Conservation (phyloP, 2,888 invertebrate genomes). For the Drosophila atroscutellata region DNA sequence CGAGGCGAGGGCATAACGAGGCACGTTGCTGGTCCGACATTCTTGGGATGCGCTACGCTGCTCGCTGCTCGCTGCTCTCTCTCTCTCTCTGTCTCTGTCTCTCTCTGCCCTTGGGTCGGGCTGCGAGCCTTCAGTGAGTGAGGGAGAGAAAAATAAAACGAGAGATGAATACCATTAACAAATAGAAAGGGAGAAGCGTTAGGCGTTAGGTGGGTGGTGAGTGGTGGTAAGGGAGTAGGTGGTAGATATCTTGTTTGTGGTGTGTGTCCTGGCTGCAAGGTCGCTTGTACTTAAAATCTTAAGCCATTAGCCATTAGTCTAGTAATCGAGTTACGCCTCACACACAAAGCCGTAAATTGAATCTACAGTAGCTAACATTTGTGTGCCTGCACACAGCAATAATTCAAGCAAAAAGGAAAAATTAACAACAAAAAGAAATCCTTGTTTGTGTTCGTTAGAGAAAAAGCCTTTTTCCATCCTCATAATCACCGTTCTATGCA, state of each 20-base stretch:
- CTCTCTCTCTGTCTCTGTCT: not conserved
- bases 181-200: not conserved
- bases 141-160: not conserved
- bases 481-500: not conserved
- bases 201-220: not conserved
- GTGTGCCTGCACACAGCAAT: not conserved
- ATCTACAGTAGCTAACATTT: slow-evolving; percentile 14
- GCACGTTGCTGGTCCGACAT: slow-evolving; percentile 90
- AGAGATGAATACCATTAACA: slow-evolving; percentile 22
- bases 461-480: not conserved
- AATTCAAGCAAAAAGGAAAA: slow-evolving; percentile 6
- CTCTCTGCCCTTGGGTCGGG: slow-evolving; percentile 26
- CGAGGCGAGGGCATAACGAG: slow-evolving; percentile 93
- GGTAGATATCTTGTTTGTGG: not conserved
- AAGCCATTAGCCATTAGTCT: slow-evolving; percentile 24
- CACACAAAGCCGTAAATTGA: slow-evolving; percentile 32
- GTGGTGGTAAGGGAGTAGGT: not conserved
- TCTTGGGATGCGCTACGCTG: slow-evolving; percentile 16
- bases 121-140: slow-evolving; percentile 25
- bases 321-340: slow-evolving; percentile 41
- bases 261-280: slow-evolving; percentile 8
- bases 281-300: slow-evolving; percentile 2
- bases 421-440: not conserved
- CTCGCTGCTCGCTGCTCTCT: not conserved
- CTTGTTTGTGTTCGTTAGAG: not conserved